Percentiles rank a stretch among this genome's conserved stretches.
These are phyloP conservation scores for Muntiacus muntjak DNA, from an alignment of 2,113 vertebrate genomes.

Conservation along the genomic window DNA sequence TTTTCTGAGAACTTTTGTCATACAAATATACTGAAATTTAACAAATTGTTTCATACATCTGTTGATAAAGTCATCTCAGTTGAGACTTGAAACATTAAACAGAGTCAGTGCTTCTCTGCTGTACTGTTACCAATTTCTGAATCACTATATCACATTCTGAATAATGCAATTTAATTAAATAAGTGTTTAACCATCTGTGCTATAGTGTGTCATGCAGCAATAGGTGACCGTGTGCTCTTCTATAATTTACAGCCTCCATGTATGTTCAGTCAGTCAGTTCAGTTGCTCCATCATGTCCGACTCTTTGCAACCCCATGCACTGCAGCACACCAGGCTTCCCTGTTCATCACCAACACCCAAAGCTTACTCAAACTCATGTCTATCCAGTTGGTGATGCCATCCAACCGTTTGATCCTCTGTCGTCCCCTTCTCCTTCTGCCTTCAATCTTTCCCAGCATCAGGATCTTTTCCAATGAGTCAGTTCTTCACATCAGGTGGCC, in stretches of 20 bases:
- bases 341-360: fast-evolving
- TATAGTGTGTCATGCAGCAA: neutral
- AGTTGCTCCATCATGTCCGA: neutral
- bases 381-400: neutral
- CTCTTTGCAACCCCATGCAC: neutral
- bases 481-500: neutral
- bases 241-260: neutral
- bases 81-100: no score
- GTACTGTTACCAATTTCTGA: neutral
- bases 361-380: neutral
- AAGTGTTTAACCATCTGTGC: neutral
- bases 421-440: neutral
- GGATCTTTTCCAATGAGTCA: neutral
- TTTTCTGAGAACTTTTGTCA: neutral
- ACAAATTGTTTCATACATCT: neutral
- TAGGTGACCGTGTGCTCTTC: neutral
- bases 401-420: neutral
- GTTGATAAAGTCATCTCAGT: neutral
- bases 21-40: neutral
- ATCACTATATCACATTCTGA: neutral
- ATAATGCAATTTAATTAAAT: neutral
- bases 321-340: neutral
- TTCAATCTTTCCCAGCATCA: neutral
- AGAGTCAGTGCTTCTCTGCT: neutral
- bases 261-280: neutral